These are phyloP conservation scores for Eptatretus burgeri DNA, from an alignment of 2,113 vertebrate genomes.

Conservation along the genomic window DNA sequence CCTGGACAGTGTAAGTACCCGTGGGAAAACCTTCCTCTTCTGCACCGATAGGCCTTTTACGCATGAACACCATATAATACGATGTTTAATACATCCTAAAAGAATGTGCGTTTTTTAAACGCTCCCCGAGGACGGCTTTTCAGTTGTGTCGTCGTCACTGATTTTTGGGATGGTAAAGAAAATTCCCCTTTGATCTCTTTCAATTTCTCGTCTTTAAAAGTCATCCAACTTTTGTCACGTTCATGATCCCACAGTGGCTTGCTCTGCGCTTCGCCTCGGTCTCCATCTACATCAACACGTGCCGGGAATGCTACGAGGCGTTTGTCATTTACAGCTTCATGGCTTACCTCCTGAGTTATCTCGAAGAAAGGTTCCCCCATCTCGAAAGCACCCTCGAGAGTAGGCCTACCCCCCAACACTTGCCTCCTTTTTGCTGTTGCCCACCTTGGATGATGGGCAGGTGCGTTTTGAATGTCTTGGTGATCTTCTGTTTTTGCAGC, in stretches of 20 bases:
- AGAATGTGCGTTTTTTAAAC: no score
- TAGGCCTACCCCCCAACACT: conserved; percentile 73
- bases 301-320: conserved; percentile 91
- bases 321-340: conserved; percentile 99
- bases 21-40: not conserved
- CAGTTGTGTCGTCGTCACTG: no score
- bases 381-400: conserved; percentile 68
- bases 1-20: conserved; percentile 70
- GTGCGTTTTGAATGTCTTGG: conserved; percentile 25
- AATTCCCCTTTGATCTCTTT: no score
- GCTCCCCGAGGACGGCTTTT: no score
- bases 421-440: conserved; percentile 73
- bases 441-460: conserved; percentile 92
- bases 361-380: conserved; percentile 65
- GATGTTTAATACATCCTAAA: no score
- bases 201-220: no score
- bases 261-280: conserved; percentile 70
- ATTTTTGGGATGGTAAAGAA: no score
- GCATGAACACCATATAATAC: no score
- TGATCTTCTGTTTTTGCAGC: not conserved
- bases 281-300: conserved; percentile 92
- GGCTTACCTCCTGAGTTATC: conserved; percentile 77
- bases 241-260: conserved; percentile 35
- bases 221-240: no score
- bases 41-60: no score